Conservation (phyloP, 2,797 vertebrate genomes). For the Acomys russatus region DNA sequence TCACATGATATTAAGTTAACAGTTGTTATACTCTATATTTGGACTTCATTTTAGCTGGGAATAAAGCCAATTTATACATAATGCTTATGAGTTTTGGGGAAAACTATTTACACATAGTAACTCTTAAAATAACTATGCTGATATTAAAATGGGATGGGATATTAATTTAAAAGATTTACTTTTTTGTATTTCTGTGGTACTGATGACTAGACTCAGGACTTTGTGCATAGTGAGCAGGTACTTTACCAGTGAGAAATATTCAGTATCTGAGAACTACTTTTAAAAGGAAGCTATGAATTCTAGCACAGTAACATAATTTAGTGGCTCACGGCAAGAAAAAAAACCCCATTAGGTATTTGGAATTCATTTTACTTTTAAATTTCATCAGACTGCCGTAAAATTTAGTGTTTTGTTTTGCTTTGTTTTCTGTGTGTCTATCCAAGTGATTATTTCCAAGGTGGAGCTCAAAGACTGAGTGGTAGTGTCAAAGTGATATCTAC, state of each 20-base stretch:
- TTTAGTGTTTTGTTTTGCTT: background rate
- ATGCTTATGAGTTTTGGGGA: background rate
- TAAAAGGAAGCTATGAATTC: slow-evolving; percentile 25
- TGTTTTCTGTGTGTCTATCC: background rate
- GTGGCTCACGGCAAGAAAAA: background rate
- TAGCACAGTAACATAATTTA: background rate
- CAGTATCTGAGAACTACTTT: background rate
- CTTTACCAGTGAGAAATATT: background rate
- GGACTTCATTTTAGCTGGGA: background rate
- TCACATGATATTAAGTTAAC: background rate
- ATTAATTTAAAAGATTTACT: background rate
- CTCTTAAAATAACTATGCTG: background rate
- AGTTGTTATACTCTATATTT: background rate
- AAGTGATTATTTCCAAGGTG: background rate
- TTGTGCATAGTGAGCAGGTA: background rate
- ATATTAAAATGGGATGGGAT: background rate
- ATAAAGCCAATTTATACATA: background rate
- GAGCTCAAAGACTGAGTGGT: background rate
- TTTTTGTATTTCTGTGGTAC: background rate
- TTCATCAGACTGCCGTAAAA: background rate
- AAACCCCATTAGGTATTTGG: background rate
- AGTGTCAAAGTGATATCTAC: background rate
- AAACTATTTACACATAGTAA: background rate
- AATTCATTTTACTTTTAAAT: slow-evolving; percentile 49
- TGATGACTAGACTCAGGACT: too few species aligned